Evolutionary conservation across 2,113 vertebrate genomes (phyloP).

Genomic region (Callipepla squamata): DNA sequence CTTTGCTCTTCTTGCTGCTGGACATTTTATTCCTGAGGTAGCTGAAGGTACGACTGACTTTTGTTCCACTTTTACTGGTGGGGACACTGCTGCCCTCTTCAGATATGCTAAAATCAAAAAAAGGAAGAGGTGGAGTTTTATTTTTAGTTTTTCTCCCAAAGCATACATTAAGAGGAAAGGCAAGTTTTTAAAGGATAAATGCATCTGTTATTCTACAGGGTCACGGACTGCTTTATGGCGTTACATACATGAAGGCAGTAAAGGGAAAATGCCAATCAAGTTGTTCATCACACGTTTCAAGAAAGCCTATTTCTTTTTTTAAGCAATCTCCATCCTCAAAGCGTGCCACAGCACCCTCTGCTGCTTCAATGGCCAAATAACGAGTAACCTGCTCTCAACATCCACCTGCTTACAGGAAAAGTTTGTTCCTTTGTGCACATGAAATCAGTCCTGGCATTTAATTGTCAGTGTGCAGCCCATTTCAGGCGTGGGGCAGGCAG

Average conservation of each 20-base stretch:
- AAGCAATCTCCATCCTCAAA: neutral
- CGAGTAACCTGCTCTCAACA: neutral
- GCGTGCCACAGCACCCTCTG: conserved; percentile 14
- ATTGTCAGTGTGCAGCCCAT: neutral
- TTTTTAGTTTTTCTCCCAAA: neutral
- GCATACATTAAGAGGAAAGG: neutral
- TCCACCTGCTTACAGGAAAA: neutral
- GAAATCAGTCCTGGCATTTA: neutral
- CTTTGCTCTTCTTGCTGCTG: conserved; percentile 92
- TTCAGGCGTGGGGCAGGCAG: neutral
- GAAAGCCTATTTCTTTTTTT: neutral
- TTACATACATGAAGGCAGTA: neutral
- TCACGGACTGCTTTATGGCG: neutral
- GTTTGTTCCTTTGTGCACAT: neutral
- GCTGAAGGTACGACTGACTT: conserved; percentile 98
- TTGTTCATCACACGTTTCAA: neutral
- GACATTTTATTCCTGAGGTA: conserved; percentile 99
- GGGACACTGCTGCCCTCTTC: conserved; percentile 84
- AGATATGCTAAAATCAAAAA: conserved; percentile 82
- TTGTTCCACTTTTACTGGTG: conserved; percentile 84
- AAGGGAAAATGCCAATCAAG: neutral
- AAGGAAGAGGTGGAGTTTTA: neutral
- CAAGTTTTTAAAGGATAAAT: neutral
- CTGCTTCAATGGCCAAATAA: neutral
- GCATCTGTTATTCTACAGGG: neutral